Evolutionary conservation across 2,113 vertebrate genomes (phyloP), one percentile per base, ranked within the genome.

Genomic region (Nothoprocta perdicaria): DNA sequence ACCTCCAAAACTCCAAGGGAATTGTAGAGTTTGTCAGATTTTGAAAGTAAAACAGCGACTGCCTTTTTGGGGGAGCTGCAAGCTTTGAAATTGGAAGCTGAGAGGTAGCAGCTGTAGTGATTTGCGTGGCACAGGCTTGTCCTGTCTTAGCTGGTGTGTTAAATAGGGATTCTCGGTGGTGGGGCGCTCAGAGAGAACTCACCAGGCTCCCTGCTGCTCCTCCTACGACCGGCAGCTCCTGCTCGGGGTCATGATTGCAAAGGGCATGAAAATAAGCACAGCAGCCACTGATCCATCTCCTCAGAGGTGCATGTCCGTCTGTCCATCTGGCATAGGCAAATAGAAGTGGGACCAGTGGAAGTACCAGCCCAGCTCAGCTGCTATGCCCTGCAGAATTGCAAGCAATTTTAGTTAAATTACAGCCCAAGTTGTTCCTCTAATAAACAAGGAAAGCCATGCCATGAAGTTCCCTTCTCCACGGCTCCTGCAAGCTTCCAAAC

Each of bases 51-150:
- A 84, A 93, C 62, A 90, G 41, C 3, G 73, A 89, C 91, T 94
- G 84, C 80, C 67, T 96, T 96, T 95, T 48, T 85, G 92, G 93
- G 88, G 92, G 95, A 84, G 75, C 78, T 83, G 74, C 43, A 81
- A 33, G 45, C 96, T 98, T 97, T 97, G 97, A 97, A 97, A 96
- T 94, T 57, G 76, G 84, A 95, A 96, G 84, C 88, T 9, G 27
- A 95, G 80, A 75, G 55, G 73, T 88, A 95, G 65, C 86, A 96
- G 86, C 92, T 95, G 94, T 72, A 35, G 68, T 79, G 61, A 88
- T 53, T 77, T 87, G 80, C 12, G 8, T 38, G 33, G 45, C 53
- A 57, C 0, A 6, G 66, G 74, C 60, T 26, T 3, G 2, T 67
- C 2, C 0, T 81, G 65, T 57, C 40, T 2, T 2, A 33, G 81